Percentiles rank a stretch among this genome's conserved stretches.
phyloP scores from a whole-genome alignment of 2,888 invertebrate species.

The Agriotes lineatus region DNA sequence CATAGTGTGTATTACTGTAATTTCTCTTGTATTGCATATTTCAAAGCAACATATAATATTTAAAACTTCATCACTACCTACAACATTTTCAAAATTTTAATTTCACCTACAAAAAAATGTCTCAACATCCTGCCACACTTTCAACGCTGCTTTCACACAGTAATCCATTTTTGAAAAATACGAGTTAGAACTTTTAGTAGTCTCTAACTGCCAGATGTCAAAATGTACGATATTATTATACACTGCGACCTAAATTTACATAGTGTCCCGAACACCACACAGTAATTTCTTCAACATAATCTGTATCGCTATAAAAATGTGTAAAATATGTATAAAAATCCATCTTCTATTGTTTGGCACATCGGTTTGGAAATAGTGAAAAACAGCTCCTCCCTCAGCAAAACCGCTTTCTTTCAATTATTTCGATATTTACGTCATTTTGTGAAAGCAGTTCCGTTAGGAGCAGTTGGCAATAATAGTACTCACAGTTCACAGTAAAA shows the following conservation, averaged over 20 bases:
- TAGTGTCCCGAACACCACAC: conserved; percentile 54
- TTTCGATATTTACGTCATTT: neutral
- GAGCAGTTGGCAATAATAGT: conserved; percentile 10
- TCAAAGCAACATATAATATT: no score
- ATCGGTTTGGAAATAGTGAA: conserved; percentile 45
- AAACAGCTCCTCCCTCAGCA: conserved; percentile 2
- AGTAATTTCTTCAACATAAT: conserved; percentile 36
- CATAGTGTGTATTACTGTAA: no score
- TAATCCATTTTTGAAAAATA: neutral
- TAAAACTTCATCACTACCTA: no score
- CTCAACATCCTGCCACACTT: no score
- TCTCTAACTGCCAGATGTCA: neutral
- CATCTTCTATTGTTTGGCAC: conserved; percentile 54
- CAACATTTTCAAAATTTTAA: no score
- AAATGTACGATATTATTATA: conserved; percentile 1
- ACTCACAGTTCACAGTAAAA: conserved; percentile 25
- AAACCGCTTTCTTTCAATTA: conserved; percentile 4
- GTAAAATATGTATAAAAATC: conserved; percentile 43
- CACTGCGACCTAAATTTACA: conserved; percentile 6
- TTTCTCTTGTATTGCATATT: no score
- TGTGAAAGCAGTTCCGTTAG: neutral
- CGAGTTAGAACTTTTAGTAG: neutral
- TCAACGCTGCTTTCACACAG: neutral
- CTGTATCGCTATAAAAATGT: conserved; percentile 38
- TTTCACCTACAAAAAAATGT: no score